phyloP scores from a whole-genome alignment of 1,140 invertebrate species.

The Drosophila sechellia region DNA sequence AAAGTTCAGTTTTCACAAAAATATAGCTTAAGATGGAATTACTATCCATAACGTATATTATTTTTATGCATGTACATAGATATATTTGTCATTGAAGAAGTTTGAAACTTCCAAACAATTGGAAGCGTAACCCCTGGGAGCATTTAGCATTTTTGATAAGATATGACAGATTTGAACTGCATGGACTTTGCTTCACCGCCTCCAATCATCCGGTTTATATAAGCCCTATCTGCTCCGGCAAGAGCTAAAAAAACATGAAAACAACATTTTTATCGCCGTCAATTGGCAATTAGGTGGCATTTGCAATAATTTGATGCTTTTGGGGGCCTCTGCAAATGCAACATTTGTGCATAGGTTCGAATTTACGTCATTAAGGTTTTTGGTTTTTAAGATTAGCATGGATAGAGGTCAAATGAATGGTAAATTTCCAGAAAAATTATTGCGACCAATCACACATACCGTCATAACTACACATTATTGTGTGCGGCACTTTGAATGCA shows the following conservation, averaged over 20 bases:
- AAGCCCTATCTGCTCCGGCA: constrained; percentile 14
- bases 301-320: background rate
- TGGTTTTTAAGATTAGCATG: constrained; percentile 21
- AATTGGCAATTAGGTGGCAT: constrained; percentile 33
- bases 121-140: constrained; percentile 9
- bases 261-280: constrained; percentile 14
- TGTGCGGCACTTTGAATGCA: background rate
- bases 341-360: constrained; percentile 3
- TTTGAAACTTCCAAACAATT: background rate
- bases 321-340: background rate
- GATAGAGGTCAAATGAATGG: constrained; percentile 65
- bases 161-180: constrained; percentile 12
- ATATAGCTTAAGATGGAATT: background rate
- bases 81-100: background rate
- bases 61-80: background rate
- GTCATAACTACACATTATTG: constrained; percentile 6
- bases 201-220: constrained; percentile 23
- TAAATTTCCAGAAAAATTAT: constrained; percentile 48
- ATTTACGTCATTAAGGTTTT: constrained; percentile 22
- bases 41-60: background rate
- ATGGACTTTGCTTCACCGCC: constrained; percentile 18
- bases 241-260: constrained; percentile 6
- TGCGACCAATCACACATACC: constrained; percentile 21
- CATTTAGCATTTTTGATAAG: constrained; percentile 16
- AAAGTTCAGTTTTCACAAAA: too few species aligned